Conservation (phyloP, 64 coral and sea anemone genomes). For the Pocillopora damicornis region DNA sequence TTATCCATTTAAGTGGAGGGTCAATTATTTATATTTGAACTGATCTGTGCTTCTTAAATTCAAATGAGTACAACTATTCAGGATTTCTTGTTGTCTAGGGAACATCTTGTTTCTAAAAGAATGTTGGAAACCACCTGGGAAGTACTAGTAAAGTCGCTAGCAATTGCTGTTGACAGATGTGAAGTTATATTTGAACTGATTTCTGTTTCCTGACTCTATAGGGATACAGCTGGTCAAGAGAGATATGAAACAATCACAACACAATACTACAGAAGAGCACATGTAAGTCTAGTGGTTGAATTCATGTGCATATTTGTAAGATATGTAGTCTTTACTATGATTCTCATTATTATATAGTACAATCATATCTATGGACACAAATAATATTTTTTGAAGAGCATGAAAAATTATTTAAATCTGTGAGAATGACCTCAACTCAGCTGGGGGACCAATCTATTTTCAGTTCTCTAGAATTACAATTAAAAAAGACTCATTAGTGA, state of each 20-base stretch:
- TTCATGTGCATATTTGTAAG: background rate
- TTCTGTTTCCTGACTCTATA: background rate
- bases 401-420: too few species aligned
- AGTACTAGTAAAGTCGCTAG: background rate
- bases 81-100: background rate
- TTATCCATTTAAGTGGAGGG: too few species aligned
- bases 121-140: background rate
- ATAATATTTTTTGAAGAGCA: too few species aligned
- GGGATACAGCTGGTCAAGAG: conserved; percentile 98
- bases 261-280: conserved; percentile 97
- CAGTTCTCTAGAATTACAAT: too few species aligned
- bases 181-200: background rate
- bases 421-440: too few species aligned
- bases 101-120: background rate
- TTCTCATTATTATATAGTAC: too few species aligned
- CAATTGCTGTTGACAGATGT: background rate
- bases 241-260: conserved; percentile 99
- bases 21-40: too few species aligned
- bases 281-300: conserved; percentile 32
- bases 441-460: too few species aligned
- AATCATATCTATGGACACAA: too few species aligned
- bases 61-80: background rate
- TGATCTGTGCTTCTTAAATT: too few species aligned
- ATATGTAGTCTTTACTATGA: background rate
- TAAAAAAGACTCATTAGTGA: too few species aligned